Conservation (phyloP, 1,140 invertebrate genomes). For the Helicoverpa zea region DNA sequence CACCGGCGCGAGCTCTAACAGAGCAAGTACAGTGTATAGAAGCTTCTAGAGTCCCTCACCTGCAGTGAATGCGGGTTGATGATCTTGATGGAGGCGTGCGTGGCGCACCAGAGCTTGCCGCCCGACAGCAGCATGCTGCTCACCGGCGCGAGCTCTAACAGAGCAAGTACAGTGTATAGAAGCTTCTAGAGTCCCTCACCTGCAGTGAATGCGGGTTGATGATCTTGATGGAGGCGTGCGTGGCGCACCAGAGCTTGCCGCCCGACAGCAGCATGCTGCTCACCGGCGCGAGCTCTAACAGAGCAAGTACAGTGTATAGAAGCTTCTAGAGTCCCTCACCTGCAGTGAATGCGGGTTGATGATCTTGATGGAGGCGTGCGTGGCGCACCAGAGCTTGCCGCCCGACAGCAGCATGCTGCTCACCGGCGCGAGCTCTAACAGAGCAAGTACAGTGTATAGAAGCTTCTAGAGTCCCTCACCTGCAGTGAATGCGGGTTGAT, state of each 20-base stretch:
- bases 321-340: too few relatives aligned
- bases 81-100: conserved; percentile 94
- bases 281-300: conserved; percentile 93
- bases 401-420: conserved; percentile 94
- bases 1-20: conserved; percentile 93
- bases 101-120: conserved; percentile 96
- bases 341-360: conserved; percentile 91
- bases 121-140: conserved; percentile 94
- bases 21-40: too few relatives aligned
- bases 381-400: conserved; percentile 96
- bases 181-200: too few relatives aligned
- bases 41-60: too few relatives aligned
- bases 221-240: conserved; percentile 94
- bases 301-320: too few relatives aligned
- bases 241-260: conserved; percentile 96
- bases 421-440: conserved; percentile 93
- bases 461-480: too few relatives aligned
- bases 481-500: conserved; percentile 91
- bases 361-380: conserved; percentile 94
- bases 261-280: conserved; percentile 94
- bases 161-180: too few relatives aligned
- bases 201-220: conserved; percentile 91
- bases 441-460: too few relatives aligned
- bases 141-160: conserved; percentile 93
- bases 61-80: conserved; percentile 91